Evolutionary conservation across 2,888 invertebrate species (phyloP).

Genomic region (Graphium colonna): DNA sequence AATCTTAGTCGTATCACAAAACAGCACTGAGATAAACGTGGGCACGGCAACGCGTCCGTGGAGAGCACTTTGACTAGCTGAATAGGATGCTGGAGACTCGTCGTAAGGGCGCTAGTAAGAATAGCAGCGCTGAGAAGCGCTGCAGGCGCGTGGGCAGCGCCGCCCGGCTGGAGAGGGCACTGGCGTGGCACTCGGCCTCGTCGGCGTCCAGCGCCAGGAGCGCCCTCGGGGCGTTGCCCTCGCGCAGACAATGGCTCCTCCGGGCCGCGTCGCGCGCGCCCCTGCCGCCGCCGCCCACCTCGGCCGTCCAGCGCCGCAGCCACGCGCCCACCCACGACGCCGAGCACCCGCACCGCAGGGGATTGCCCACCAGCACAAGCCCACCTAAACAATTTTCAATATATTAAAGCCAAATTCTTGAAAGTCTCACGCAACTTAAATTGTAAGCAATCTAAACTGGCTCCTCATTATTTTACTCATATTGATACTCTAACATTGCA

Average conservation of each 20-base stretch:
- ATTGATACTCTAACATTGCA: too few relatives aligned
- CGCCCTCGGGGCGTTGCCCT: conserved; percentile 55
- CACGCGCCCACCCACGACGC: conserved; percentile 92
- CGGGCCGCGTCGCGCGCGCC: conserved; percentile 44
- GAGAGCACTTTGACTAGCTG: conserved; percentile 33
- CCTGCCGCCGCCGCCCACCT: conserved; percentile 83
- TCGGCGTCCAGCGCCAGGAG: conserved; percentile 85
- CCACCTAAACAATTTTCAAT: too few relatives aligned
- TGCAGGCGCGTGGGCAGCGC: conserved; percentile 30
- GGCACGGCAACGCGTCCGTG: conserved; percentile 20
- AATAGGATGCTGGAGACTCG: not conserved
- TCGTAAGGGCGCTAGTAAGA: not conserved
- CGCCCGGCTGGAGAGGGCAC: conserved; percentile 77
- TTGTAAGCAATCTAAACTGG: too few relatives aligned
- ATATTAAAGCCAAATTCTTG: too few relatives aligned
- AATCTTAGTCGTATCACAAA: not conserved
- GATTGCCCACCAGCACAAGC: conserved; percentile 87
- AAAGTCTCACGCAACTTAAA: too few relatives aligned
- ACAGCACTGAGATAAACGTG: not conserved
- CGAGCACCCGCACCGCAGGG: conserved; percentile 90
- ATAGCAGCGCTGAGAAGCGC: conserved; percentile 24
- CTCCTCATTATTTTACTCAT: too few relatives aligned
- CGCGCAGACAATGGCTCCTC: conserved; percentile 44
- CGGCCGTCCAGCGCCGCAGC: conserved; percentile 91
- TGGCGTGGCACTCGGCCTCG: conserved; percentile 88